phyloP scores from a whole-genome alignment of 2,797 vertebrate species.

The Betta splendens region DNA sequence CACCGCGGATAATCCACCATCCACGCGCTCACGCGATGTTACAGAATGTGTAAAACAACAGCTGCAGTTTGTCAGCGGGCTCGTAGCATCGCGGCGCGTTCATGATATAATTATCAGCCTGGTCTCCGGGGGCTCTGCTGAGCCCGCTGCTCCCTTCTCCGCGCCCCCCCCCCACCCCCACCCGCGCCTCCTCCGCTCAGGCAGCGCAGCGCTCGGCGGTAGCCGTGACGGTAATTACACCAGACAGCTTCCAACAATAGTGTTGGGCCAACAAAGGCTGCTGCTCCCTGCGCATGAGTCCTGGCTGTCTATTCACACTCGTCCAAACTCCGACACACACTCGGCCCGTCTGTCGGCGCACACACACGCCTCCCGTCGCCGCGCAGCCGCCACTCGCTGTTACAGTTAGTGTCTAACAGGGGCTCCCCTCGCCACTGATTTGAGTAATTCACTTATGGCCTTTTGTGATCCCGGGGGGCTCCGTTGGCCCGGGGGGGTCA shows the following conservation, averaged over 20 bases:
- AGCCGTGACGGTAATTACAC: slow-evolving; percentile 75
- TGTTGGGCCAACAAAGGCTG: slow-evolving; percentile 81
- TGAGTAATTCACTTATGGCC: slow-evolving; percentile 81
- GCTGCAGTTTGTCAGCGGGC: slow-evolving; percentile 50
- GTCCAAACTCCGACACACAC: slow-evolving; percentile 69
- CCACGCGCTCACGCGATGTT: too few relatives aligned
- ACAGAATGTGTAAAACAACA: slow-evolving; percentile 40
- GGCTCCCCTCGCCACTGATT: slow-evolving; percentile 60
- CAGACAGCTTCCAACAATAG: slow-evolving; percentile 79
- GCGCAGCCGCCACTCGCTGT: slow-evolving; percentile 65
- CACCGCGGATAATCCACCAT: too few relatives aligned
- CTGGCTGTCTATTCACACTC: slow-evolving; percentile 70
- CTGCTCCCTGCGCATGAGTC: slow-evolving; percentile 70
- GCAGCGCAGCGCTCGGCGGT: slow-evolving; percentile 49
- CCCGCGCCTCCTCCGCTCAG: slow-evolving; percentile 32
- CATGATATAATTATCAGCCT: slow-evolving; percentile 58
- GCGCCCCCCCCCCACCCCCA: slow-evolving; percentile 41
- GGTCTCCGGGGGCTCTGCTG: slow-evolving; percentile 52
- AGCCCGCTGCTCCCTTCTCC: slow-evolving; percentile 36
- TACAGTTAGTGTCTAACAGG: slow-evolving; percentile 64
- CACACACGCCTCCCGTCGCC: slow-evolving; percentile 60
- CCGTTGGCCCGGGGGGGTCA: slow-evolving; percentile 28
- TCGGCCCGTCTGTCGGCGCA: slow-evolving; percentile 52
- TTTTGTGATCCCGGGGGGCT: slow-evolving; percentile 72
- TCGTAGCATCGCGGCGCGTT: slow-evolving; percentile 32